A percentile compares a stretch with the other conserved stretches of the same genome.
These are phyloP conservation scores for Neodiprion fabricii DNA, from an alignment of 1,140 invertebrate genomes.

Conservation along the genomic window DNA sequence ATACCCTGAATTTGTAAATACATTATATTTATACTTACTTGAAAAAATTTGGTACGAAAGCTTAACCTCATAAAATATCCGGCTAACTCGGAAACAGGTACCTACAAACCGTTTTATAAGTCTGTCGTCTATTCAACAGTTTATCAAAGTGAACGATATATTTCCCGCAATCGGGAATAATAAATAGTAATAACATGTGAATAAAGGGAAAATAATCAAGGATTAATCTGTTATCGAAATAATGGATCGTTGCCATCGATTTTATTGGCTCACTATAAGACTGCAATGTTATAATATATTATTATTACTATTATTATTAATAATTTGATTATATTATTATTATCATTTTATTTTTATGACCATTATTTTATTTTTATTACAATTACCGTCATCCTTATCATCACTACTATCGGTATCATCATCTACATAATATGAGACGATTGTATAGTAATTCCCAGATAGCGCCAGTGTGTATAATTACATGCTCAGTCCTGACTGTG, in stretches of 20 bases:
- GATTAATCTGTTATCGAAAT: slow-evolving; percentile 12
- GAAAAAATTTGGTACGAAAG: too few species aligned
- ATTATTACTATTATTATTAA: slow-evolving; percentile 25
- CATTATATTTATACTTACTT: too few species aligned
- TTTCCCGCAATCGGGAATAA: not conserved
- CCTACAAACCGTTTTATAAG: not conserved
- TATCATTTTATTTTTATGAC: not conserved
- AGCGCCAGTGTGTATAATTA: slow-evolving; percentile 2
- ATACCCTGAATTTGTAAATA: too few species aligned
- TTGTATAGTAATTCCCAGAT: not conserved
- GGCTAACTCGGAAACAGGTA: not conserved
- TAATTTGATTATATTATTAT: slow-evolving; percentile 23
- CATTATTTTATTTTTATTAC: not conserved
- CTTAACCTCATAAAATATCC: too few species aligned
- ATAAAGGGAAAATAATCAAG: not conserved
- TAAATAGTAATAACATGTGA: not conserved
- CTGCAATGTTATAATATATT: slow-evolving; percentile 42
- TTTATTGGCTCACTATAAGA: slow-evolving; percentile 39
- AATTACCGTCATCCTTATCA: too few species aligned
- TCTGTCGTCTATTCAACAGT: not conserved
- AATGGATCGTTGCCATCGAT: slow-evolving; percentile 36
- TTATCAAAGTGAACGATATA: not conserved
- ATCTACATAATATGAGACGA: not conserved
- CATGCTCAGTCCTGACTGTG: too few species aligned
- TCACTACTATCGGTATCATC: not conserved